Evolutionary conservation across 2,113 vertebrate species (phyloP).

Genomic region (Nerophis lumbriciformis): DNA sequence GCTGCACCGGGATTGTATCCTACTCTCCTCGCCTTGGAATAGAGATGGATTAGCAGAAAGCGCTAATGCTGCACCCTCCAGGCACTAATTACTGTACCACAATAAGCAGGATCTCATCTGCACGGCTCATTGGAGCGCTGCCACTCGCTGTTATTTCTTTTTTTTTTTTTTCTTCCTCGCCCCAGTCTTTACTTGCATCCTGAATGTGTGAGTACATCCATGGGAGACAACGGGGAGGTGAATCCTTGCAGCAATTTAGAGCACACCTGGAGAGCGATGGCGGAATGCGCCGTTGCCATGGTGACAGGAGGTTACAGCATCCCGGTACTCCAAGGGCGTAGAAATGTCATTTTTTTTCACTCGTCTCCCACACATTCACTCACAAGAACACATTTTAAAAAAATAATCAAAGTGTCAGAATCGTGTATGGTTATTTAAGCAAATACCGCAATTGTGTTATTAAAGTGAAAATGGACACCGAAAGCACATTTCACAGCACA

Average conservation of each 20-base stretch:
- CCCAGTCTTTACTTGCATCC: slow-evolving; percentile 20
- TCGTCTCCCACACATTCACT: slow-evolving; percentile 17
- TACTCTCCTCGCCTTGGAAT: slow-evolving; percentile 40
- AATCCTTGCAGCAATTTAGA: neutral
- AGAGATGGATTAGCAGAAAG: slow-evolving; percentile 48
- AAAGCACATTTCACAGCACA: slow-evolving; percentile 16
- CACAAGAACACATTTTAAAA: neutral
- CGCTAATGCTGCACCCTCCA: slow-evolving; percentile 48
- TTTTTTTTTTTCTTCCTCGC: neutral
- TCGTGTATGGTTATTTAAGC: neutral
- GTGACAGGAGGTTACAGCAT: slow-evolving; percentile 49
- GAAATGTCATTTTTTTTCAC: slow-evolving; percentile 36
- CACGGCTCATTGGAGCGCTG: slow-evolving; percentile 16
- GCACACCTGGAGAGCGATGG: slow-evolving; percentile 57
- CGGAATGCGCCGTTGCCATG: slow-evolving; percentile 60
- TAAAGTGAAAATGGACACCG: neutral
- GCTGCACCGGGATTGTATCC: slow-evolving; percentile 51
- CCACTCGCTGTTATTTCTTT: slow-evolving; percentile 17
- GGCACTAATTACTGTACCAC: slow-evolving; percentile 57
- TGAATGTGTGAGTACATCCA: slow-evolving; percentile 22
- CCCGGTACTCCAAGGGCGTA: slow-evolving; percentile 41
- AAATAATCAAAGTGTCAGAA: neutral
- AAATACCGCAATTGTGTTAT: neutral
- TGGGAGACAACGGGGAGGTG: neutral
- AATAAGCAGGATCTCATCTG: slow-evolving; percentile 50